Conservation (phyloP, 2,888 invertebrate species). For the Cynaeus angustus region DNA sequence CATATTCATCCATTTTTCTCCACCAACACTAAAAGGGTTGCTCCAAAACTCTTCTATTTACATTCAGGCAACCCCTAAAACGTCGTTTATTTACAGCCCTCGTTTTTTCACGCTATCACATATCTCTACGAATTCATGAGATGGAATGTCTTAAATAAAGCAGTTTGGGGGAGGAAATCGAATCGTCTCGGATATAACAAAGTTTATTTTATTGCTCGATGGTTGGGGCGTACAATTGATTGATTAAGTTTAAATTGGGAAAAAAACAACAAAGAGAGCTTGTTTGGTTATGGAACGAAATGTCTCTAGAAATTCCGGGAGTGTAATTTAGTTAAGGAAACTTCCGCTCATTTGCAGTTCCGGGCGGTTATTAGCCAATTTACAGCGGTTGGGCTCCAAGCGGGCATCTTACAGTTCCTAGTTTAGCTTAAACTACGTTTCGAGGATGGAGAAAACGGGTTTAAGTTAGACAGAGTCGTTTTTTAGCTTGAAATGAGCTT, state of each 20-base stretch:
- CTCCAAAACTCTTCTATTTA: slow-evolving; percentile 8
- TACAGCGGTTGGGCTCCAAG: not conserved
- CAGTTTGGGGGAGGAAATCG: not conserved
- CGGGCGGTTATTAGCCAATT: not conserved
- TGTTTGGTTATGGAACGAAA: not conserved
- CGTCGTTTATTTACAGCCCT: not conserved
- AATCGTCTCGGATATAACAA: slow-evolving; percentile 6
- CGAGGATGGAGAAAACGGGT: too few relatives aligned
- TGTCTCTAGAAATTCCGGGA: not conserved
- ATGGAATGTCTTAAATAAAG: slow-evolving; percentile 3
- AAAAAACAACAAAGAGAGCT: not conserved
- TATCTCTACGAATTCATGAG: slow-evolving; percentile 24
- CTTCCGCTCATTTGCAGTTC: slow-evolving; percentile 12
- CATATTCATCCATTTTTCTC: too few relatives aligned
- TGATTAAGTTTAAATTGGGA: not conserved
- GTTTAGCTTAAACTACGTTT: too few relatives aligned
- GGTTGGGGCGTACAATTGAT: not conserved
- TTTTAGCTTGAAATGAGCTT: too few relatives aligned
- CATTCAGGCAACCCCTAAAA: not conserved
- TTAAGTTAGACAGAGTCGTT: too few relatives aligned
- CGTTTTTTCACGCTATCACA: slow-evolving; percentile 21
- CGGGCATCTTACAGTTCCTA: too few relatives aligned
- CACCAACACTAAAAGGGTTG: too few relatives aligned
- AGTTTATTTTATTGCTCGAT: not conserved
- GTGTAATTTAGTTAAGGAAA: not conserved